phyloP scores from a whole-genome alignment of 2,797 vertebrate genomes.

The Remorina albescens region DNA sequence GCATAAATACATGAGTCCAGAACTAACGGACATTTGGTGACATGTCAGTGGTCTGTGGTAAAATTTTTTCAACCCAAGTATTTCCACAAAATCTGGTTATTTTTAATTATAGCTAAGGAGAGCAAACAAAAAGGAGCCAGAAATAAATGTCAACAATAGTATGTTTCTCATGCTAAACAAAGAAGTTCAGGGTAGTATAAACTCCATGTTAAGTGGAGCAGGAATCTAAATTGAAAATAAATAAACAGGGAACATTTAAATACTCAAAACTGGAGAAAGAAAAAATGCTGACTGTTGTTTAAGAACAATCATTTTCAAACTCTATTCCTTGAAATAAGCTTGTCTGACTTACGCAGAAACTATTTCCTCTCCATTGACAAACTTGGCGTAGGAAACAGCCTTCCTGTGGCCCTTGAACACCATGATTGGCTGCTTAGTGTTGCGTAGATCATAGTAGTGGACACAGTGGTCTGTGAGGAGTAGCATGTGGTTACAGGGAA shows the following conservation, averaged over 20 bases:
- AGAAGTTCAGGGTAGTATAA: neutral
- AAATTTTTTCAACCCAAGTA: neutral
- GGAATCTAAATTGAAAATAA: no score
- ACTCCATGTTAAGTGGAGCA: neutral
- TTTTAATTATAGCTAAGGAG: neutral
- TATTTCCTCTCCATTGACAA: conserved; percentile 98
- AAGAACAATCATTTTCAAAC: neutral
- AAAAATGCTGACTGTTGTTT: neutral
- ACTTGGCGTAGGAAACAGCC: conserved; percentile 98
- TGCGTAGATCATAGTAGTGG: conserved; percentile 98
- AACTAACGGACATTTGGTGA: neutral
- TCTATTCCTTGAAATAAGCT: neutral
- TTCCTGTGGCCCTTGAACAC: conserved; percentile 99
- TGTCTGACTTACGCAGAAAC: conserved; percentile 95
- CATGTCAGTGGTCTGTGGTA: neutral
- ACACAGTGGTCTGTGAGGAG: conserved; percentile 94
- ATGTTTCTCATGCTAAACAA: neutral
- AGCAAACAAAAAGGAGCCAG: neutral
- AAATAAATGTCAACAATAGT: neutral
- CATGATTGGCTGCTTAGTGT: conserved; percentile 99
- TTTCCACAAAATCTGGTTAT: neutral
- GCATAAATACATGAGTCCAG: neutral
- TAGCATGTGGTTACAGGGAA: neutral
- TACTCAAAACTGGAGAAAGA: neutral
- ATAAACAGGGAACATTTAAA: neutral